Conservation (phyloP, 92 coral and sea anemone species). For the Epizoanthus illoricatus region DNA sequence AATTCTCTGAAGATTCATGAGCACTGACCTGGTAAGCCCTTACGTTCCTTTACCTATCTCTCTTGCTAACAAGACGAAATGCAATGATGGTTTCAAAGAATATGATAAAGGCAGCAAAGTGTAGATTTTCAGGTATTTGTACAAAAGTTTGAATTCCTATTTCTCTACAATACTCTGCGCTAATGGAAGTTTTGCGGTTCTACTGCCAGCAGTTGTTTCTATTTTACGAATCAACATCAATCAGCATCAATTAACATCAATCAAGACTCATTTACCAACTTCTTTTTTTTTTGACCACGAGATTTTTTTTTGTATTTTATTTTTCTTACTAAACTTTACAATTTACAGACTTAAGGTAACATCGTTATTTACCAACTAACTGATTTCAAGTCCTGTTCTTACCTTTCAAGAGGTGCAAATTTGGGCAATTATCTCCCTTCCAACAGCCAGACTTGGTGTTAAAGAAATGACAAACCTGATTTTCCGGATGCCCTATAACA, state of each 20-base stretch:
- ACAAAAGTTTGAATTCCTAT: slow-evolving; percentile 19
- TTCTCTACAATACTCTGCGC: too few species aligned
- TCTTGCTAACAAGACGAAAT: too few species aligned
- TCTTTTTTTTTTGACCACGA: too few species aligned
- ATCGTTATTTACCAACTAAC: neutral
- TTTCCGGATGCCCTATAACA: slow-evolving; percentile 67
- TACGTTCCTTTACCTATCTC: too few species aligned
- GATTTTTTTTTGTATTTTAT: too few species aligned
- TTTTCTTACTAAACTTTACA: too few species aligned
- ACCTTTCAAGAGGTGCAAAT: slow-evolving; percentile 82
- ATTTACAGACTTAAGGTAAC: too few species aligned
- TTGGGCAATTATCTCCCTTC: slow-evolving; percentile 81
- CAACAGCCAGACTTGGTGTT: slow-evolving; percentile 79
- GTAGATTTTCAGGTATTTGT: neutral
- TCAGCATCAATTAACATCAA: neutral
- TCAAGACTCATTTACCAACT: too few species aligned
- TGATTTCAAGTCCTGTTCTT: neutral
- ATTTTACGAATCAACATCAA: neutral
- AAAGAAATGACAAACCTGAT: slow-evolving; percentile 72
- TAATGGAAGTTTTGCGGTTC: neutral
- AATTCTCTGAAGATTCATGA: too few species aligned
- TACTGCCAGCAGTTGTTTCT: neutral
- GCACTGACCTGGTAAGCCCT: too few species aligned
- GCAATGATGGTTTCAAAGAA: neutral
- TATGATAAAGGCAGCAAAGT: too few species aligned